phyloP scores from a whole-genome alignment of 2,113 vertebrate species.

The Phrynosoma blainvillii region DNA sequence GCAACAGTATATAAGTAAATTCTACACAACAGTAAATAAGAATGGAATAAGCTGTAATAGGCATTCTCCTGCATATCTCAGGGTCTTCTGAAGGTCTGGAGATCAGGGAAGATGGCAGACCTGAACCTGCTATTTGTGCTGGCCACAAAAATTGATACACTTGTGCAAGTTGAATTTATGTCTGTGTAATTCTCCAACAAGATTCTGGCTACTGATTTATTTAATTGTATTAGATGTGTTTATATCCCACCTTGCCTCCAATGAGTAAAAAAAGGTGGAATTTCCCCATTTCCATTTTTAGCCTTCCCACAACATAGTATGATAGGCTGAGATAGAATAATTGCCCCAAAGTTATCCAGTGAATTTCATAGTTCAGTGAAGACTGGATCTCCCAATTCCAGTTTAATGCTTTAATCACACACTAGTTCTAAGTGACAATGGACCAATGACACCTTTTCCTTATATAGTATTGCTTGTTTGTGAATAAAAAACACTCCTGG shows the following conservation, averaged over 20 bases:
- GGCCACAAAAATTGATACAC: too few relatives aligned
- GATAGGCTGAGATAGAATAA: neutral
- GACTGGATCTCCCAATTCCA: neutral
- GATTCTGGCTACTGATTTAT: neutral
- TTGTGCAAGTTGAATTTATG: too few relatives aligned
- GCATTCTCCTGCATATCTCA: too few relatives aligned
- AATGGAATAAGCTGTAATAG: neutral
- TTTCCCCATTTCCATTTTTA: neutral
- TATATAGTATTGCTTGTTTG: neutral
- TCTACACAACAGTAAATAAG: neutral
- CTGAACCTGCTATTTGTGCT: too few relatives aligned
- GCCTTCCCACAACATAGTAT: neutral
- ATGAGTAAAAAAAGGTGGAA: neutral
- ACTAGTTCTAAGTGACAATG: neutral
- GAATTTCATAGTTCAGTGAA: neutral
- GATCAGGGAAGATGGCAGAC: too few relatives aligned
- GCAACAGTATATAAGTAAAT: neutral
- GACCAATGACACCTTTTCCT: neutral
- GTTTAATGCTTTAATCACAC: neutral
- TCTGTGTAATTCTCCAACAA: too few relatives aligned
- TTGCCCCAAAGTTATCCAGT: neutral
- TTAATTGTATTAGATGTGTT: neutral
- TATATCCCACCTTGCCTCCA: constrained; percentile 7
- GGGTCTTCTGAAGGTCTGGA: too few relatives aligned
- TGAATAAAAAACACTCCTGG: rapidly evolving